Conservation (phyloP, 2,888 invertebrate genomes). For the Bhutanitis thaidina region DNA sequence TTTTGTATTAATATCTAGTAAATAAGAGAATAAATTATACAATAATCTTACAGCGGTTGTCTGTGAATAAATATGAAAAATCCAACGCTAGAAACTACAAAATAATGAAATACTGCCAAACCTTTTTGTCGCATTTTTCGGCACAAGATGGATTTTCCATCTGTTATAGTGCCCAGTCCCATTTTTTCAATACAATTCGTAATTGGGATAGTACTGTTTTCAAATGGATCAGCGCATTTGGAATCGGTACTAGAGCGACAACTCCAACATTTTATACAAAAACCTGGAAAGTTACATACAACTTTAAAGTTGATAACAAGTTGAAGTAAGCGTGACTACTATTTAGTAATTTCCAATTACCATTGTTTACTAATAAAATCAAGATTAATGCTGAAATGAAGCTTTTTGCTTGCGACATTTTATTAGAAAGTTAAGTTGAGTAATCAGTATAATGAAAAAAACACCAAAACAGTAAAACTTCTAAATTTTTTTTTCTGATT, state of each 20-base stretch:
- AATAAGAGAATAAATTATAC: no score
- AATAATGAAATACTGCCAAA: conserved; percentile 37
- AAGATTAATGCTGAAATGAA: conserved; percentile 37
- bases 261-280: conserved; percentile 92
- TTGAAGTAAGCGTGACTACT: conserved; percentile 39
- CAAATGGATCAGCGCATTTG: conserved; percentile 95
- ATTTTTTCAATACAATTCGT: conserved; percentile 86
- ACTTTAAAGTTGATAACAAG: conserved; percentile 7
- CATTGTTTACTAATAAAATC: conserved; percentile 5
- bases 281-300: conserved; percentile 64
- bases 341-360: neutral
- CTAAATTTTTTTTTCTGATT: no score
- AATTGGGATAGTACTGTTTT: conserved; percentile 92
- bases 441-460: no score
- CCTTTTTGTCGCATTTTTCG: conserved; percentile 95
- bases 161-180: conserved; percentile 83
- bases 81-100: no score
- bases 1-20: no score
- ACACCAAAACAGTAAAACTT: no score
- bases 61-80: no score
- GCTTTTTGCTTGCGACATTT: conserved; percentile 20
- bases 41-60: no score
- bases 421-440: no score
- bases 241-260: conserved; percentile 94
- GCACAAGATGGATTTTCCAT: conserved; percentile 90